Percentiles rank a stretch among this genome's conserved stretches.
These are phyloP conservation scores for Agrenia bidenticulata DNA, from an alignment of 2,888 invertebrate species.

Conservation along the genomic window DNA sequence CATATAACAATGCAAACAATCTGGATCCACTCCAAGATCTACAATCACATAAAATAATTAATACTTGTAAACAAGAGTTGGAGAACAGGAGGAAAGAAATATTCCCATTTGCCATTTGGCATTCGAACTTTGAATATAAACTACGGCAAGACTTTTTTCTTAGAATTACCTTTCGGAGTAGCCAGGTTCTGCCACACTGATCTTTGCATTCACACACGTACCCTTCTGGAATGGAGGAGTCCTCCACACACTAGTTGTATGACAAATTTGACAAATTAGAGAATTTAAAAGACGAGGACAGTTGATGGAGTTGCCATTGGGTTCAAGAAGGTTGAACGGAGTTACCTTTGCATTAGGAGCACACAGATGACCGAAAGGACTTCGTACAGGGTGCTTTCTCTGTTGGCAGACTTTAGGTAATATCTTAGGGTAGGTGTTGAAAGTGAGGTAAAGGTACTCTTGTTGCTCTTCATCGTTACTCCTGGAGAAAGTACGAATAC, in stretches of 20 bases:
- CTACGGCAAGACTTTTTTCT: too few relatives aligned
- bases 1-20: constrained; percentile 27
- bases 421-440: constrained; percentile 21
- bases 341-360: constrained; percentile 15
- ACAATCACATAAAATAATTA: background rate
- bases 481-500: constrained; percentile 2
- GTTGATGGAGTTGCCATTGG: too few relatives aligned
- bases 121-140: too few relatives aligned
- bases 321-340: too few relatives aligned
- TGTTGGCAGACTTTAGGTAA: constrained; percentile 10
- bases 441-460: constrained; percentile 26
- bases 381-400: constrained; percentile 15
- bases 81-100: too few relatives aligned
- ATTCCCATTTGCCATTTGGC: too few relatives aligned
- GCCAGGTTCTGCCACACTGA: constrained; percentile 11
- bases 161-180: constrained; percentile 11
- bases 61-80: too few relatives aligned
- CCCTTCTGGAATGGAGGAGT: background rate
- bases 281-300: too few relatives aligned
- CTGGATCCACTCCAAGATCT: constrained; percentile 21
- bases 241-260: constrained; percentile 11
- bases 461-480: constrained; percentile 16
- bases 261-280: too few relatives aligned
- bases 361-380: constrained; percentile 15
- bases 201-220: constrained; percentile 18